Percentiles rank a stretch among this genome's conserved stretches.
Conservation (phyloP, 2,888 invertebrate species). For the Pegoplata infirma region DNA sequence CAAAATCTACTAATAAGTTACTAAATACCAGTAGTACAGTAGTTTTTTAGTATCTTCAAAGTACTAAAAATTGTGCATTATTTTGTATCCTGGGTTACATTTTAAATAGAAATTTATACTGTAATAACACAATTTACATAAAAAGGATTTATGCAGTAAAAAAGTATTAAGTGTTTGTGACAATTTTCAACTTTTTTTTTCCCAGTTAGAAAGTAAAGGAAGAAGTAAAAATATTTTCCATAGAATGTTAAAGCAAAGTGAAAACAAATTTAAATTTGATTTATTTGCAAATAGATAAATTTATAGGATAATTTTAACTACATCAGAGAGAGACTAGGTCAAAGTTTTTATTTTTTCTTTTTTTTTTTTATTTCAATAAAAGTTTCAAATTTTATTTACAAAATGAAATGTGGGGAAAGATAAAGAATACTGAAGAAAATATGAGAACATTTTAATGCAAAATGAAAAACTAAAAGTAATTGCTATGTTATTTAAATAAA, state of each 20-base stretch:
- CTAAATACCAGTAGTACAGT: too few species aligned
- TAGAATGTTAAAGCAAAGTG: background rate
- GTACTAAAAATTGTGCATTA: too few species aligned
- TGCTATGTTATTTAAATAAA: too few species aligned
- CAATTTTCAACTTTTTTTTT: background rate
- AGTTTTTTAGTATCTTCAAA: too few species aligned
- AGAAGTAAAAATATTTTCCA: background rate
- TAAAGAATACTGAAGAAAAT: too few species aligned
- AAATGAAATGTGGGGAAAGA: too few species aligned
- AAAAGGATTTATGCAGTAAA: background rate
- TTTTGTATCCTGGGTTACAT: background rate
- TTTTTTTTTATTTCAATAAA: too few species aligned
- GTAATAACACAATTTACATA: background rate
- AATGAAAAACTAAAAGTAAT: too few species aligned
- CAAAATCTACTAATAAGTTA: too few species aligned
- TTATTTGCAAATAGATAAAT: background rate
- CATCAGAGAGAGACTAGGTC: background rate
- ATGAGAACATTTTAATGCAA: too few species aligned
- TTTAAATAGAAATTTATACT: background rate
- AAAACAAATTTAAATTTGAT: slow-evolving; percentile 6
- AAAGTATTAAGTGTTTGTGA: slow-evolving; percentile 6
- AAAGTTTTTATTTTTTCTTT: too few species aligned
- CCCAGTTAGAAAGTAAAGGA: background rate
- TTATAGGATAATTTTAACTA: background rate
- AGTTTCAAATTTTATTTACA: too few species aligned